Evolutionary conservation across 1,140 invertebrate species (phyloP).

Genomic region (Asobara japonica): DNA sequence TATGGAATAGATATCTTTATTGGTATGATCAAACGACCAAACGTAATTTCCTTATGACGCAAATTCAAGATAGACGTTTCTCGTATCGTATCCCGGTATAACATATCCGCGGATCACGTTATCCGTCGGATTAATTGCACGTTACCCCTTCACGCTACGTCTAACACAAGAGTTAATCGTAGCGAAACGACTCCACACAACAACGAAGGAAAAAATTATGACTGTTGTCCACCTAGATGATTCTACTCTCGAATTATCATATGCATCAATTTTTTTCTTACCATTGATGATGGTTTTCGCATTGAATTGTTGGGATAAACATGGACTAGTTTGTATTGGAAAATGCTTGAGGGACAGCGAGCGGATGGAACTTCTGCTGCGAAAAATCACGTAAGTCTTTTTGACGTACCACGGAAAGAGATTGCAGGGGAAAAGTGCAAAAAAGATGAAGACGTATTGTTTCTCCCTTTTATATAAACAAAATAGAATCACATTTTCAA

Average conservation of each 20-base stretch:
- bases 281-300: background rate
- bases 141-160: conserved; percentile 29
- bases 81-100: background rate
- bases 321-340: background rate
- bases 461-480: no score
- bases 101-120: conserved; percentile 51
- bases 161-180: background rate
- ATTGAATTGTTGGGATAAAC: background rate
- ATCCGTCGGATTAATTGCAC: conserved; percentile 57
- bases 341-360: background rate
- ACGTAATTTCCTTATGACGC: conserved; percentile 39
- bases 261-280: background rate
- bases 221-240: background rate
- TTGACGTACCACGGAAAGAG: background rate
- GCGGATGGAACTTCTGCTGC: background rate
- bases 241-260: background rate
- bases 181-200: background rate
- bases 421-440: no score
- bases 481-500: no score
- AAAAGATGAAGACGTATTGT: no score
- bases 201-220: background rate
- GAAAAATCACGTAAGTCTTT: background rate
- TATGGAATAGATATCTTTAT: no score
- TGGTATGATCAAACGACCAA: background rate
- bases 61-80: conserved; percentile 43